These are phyloP conservation scores for Neodiprion fabricii DNA, from an alignment of 1,140 invertebrate genomes.

Conservation along the genomic window DNA sequence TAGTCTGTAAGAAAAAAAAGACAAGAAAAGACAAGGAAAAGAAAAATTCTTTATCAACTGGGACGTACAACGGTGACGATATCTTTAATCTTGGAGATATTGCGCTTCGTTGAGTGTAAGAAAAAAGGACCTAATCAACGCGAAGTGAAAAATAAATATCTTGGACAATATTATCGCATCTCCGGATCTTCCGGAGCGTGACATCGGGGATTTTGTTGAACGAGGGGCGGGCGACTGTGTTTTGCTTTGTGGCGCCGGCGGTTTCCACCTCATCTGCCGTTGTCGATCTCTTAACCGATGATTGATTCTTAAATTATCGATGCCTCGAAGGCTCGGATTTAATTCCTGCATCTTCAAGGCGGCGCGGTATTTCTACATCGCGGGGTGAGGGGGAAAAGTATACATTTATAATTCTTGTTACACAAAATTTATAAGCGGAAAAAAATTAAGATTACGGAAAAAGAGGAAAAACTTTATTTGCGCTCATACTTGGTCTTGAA, in stretches of 20 bases:
- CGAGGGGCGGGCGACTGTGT: background rate
- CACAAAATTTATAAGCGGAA: too few species aligned
- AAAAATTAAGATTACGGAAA: too few species aligned
- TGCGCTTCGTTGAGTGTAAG: too few species aligned
- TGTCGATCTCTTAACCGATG: conserved; percentile 6
- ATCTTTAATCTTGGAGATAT: too few species aligned
- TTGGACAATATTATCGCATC: background rate
- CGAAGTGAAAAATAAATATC: background rate
- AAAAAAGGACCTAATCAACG: background rate
- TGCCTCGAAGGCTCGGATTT: background rate
- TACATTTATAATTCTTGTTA: too few species aligned
- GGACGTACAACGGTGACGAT: too few species aligned
- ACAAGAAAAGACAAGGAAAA: too few species aligned
- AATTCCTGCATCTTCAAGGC: background rate
- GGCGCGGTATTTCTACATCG: background rate
- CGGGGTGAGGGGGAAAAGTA: too few species aligned
- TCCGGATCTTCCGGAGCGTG: background rate
- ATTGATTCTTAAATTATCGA: conserved; percentile 6
- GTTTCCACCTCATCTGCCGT: conserved; percentile 1
- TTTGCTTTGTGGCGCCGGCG: background rate
- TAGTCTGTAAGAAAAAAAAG: too few species aligned
- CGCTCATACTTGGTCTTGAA: too few species aligned
- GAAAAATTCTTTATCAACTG: too few species aligned
- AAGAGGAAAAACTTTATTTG: too few species aligned
- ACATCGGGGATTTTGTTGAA: background rate